Conservation (phyloP, 2,888 invertebrate genomes). For the Aporophyla lueneburgensis region DNA sequence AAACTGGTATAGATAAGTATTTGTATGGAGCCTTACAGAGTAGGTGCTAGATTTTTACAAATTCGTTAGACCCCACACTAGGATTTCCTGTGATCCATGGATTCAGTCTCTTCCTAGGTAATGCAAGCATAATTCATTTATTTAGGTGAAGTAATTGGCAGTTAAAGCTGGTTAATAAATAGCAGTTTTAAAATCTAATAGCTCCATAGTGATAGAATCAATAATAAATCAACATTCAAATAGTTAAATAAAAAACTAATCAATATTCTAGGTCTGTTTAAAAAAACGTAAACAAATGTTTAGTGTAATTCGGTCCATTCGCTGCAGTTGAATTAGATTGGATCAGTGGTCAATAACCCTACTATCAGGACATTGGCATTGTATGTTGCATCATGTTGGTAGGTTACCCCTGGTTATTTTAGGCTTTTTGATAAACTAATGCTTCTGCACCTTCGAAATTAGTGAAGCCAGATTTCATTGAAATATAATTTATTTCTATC, state of each 20-base stretch:
- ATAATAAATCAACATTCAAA: background rate
- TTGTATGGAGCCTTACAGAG: too few relatives aligned
- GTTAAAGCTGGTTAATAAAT: background rate
- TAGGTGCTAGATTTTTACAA: background rate
- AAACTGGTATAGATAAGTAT: too few relatives aligned
- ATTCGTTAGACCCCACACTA: background rate
- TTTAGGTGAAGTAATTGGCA: background rate
- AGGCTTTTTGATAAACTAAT: background rate
- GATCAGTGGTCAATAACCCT: constrained; percentile 5
- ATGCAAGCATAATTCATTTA: background rate
- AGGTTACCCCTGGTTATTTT: background rate
- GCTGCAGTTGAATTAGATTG: constrained; percentile 1
- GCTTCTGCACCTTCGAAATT: background rate
- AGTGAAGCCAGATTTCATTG: background rate
- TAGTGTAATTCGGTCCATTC: constrained; percentile 1
- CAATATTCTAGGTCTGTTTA: background rate
- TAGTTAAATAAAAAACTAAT: background rate
- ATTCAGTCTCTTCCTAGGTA: background rate
- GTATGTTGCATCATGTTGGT: background rate
- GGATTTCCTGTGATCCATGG: background rate
- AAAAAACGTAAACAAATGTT: background rate
- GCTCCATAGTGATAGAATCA: background rate
- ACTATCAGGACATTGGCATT: constrained; percentile 12
- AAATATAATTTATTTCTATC: background rate
- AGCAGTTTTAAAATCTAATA: background rate